Conservation (phyloP, 2,113 vertebrate genomes). For the Nannospalax galili region DNA sequence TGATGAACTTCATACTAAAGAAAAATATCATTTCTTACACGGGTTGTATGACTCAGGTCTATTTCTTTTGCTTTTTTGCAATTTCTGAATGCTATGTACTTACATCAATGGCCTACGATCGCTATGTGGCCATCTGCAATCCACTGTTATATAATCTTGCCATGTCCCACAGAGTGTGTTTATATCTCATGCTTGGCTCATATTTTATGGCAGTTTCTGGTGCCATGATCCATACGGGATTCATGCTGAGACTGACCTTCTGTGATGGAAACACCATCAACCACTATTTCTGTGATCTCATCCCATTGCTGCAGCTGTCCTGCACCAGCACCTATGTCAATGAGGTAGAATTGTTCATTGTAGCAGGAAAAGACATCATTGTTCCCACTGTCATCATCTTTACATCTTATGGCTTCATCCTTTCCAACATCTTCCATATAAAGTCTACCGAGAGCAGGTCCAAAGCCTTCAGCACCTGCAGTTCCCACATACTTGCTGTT, state of each 20-base stretch:
- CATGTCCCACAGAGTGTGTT: constrained; percentile 20
- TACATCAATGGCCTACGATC: constrained; percentile 66
- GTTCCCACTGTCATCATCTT: constrained; percentile 46
- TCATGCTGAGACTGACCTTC: constrained; percentile 45
- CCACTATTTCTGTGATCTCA: constrained; percentile 62
- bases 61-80: constrained; percentile 32
- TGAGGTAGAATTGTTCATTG: constrained; percentile 11
- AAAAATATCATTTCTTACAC: constrained; percentile 59
- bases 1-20: neutral
- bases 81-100: constrained; percentile 62
- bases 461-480: constrained; percentile 47
- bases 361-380: neutral
- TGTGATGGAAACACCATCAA: constrained; percentile 41
- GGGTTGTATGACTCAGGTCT: constrained; percentile 52
- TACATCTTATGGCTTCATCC: constrained; percentile 33
- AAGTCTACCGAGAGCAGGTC: neutral
- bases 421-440: neutral
- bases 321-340: neutral
- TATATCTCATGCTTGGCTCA: constrained; percentile 18
- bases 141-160: constrained; percentile 21
- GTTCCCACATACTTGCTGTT: constrained; percentile 52
- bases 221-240: neutral
- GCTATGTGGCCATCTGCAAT: constrained; percentile 62
- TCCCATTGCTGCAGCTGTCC: constrained; percentile 40
- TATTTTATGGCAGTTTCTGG: constrained; percentile 23